Conservation (phyloP, 2,797 vertebrate genomes). For the Paedocypris micromegethes region DNA sequence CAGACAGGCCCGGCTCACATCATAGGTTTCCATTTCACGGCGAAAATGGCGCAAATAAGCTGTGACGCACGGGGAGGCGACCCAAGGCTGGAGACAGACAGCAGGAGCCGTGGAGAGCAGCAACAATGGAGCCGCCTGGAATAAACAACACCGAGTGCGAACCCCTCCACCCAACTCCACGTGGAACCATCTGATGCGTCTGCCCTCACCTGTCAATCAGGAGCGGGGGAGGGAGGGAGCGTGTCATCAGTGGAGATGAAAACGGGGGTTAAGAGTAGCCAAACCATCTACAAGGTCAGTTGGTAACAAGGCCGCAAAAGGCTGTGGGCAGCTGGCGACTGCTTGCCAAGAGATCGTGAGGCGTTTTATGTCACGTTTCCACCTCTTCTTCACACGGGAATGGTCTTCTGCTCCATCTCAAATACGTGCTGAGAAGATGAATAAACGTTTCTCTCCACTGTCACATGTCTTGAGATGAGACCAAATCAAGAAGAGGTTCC, state of each 20-base stretch:
- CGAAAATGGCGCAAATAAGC: conserved; percentile 33
- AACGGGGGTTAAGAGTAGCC: conserved; percentile 25
- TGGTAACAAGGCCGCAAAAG: no score
- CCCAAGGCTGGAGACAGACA: conserved; percentile 87
- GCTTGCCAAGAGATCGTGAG: no score
- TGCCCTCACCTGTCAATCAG: conserved; percentile 79
- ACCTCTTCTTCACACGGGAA: no score
- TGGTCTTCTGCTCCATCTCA: no score
- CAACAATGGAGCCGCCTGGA: conserved; percentile 83
- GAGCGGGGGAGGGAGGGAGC: conserved; percentile 67
- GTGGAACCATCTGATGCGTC: conserved; percentile 90
- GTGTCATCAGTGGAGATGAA: conserved; percentile 45
- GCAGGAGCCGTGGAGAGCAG: conserved; percentile 79
- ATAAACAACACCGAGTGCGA: conserved; percentile 74
- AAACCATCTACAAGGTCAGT: background rate
- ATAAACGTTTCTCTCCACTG: no score
- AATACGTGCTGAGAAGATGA: no score
- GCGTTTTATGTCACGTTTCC: no score
- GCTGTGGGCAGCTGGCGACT: no score
- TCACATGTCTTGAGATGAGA: no score
- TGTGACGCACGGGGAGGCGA: conserved; percentile 46
- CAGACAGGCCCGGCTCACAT: conserved; percentile 18
- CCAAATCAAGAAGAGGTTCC: no score
- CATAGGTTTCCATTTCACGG: conserved; percentile 16
- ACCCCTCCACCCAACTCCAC: conserved; percentile 65